Percentiles rank a stretch among this genome's conserved stretches.
Evolutionary conservation across 1,140 invertebrate species (phyloP).

Genomic region (Plectus sambesii): DNA sequence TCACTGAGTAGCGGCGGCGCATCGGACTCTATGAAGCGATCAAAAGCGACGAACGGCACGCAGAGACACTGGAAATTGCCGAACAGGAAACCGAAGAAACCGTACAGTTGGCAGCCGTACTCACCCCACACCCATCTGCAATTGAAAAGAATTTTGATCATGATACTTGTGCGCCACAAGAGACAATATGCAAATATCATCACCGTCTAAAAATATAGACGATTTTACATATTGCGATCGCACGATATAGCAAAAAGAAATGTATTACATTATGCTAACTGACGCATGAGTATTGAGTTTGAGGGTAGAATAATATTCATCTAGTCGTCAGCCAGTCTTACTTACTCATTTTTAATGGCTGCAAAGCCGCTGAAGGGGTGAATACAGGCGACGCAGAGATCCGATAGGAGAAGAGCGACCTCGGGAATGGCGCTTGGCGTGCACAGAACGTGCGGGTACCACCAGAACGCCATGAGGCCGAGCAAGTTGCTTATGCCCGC

Average conservation of each 20-base stretch:
- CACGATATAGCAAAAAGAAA: no score
- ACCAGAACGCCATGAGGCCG: slow-evolving; percentile 1
- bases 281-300: no score
- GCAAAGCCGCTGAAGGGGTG: slow-evolving; percentile 6
- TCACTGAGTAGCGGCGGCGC: no score
- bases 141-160: neutral
- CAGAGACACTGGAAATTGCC: slow-evolving; percentile 5
- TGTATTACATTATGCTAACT: no score
- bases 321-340: no score
- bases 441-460: neutral
- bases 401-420: neutral
- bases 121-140: slow-evolving; percentile 4
- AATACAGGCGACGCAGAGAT: slow-evolving; percentile 6
- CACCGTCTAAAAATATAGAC: no score
- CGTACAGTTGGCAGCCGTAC: slow-evolving; percentile 4
- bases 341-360: slow-evolving; percentile 4
- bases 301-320: no score
- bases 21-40: slow-evolving; percentile 3
- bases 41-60: slow-evolving; percentile 5
- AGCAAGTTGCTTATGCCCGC: neutral
- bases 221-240: no score
- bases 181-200: no score
- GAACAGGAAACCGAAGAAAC: slow-evolving; percentile 2
- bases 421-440: slow-evolving; percentile 6
- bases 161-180: no score